These are phyloP conservation scores for Argopecten irradians DNA, from an alignment of 1,140 invertebrate species.

Conservation along the genomic window DNA sequence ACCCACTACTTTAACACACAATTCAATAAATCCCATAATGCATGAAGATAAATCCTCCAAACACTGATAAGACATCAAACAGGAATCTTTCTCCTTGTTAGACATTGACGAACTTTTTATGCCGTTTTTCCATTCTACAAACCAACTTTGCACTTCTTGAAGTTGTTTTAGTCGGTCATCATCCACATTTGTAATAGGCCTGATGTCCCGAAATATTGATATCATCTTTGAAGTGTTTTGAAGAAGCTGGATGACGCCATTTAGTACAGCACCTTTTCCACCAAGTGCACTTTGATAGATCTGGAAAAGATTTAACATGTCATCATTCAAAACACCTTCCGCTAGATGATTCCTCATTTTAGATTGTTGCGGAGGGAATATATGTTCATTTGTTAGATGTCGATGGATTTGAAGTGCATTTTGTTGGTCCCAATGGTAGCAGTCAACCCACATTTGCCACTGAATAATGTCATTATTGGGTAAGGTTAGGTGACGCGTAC, in stretches of 20 bases:
- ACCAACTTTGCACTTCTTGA: neutral
- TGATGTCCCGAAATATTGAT: slow-evolving; percentile 36
- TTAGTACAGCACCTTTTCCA: slow-evolving; percentile 32
- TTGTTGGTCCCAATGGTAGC: neutral
- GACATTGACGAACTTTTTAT: neutral
- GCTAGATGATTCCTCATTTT: slow-evolving; percentile 50
- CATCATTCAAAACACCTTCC: slow-evolving; percentile 41
- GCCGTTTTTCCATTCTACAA: slow-evolving; percentile 18
- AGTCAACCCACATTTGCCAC: slow-evolving; percentile 18
- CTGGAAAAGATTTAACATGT: slow-evolving; percentile 39
- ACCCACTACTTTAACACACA: neutral
- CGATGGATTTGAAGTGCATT: neutral
- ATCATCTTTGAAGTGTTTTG: slow-evolving; percentile 39
- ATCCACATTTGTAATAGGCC: neutral
- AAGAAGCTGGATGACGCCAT: slow-evolving; percentile 40
- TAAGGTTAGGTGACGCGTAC: neutral
- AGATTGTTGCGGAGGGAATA: neutral
- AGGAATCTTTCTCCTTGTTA: too few relatives aligned
- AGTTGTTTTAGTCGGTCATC: slow-evolving; percentile 34
- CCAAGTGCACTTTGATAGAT: slow-evolving; percentile 32
- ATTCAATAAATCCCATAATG: neutral
- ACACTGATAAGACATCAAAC: too few relatives aligned
- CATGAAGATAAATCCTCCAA: too few relatives aligned
- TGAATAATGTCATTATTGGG: neutral
- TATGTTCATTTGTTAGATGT: neutral